Evolutionary conservation across 1,140 invertebrate genomes (phyloP).

Genomic region (Drosophila leontia): DNA sequence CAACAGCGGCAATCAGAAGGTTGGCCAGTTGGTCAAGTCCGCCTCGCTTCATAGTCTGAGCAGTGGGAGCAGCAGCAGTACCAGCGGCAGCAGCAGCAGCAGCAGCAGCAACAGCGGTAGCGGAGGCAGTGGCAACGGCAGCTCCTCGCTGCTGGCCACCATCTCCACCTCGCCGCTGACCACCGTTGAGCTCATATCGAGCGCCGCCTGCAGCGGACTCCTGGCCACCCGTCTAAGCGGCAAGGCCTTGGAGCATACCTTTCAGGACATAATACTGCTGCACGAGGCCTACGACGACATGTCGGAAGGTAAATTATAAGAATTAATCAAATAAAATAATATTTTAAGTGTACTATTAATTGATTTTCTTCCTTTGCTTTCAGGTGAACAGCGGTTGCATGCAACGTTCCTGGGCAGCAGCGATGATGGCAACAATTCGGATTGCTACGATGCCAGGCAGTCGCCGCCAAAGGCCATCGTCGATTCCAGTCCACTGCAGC

Average conservation of each 20-base stretch:
- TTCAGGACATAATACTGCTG: slow-evolving; percentile 81
- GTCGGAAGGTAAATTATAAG: slow-evolving; percentile 87
- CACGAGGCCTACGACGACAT: slow-evolving; percentile 86
- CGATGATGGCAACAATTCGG: slow-evolving; percentile 83
- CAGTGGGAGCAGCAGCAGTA: slow-evolving; percentile 65
- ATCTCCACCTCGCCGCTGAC: slow-evolving; percentile 78
- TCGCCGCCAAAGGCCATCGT: slow-evolving; percentile 96
- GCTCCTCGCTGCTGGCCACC: slow-evolving; percentile 79
- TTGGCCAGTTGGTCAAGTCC: slow-evolving; percentile 75
- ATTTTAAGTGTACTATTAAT: background rate
- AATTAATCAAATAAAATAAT: background rate
- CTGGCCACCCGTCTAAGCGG: slow-evolving; percentile 75
- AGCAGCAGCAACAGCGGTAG: slow-evolving; percentile 46
- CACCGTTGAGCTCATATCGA: slow-evolving; percentile 79
- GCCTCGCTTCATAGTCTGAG: slow-evolving; percentile 76
- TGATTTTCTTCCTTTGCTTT: background rate
- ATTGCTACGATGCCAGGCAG: slow-evolving; percentile 85
- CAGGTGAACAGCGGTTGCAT: slow-evolving; percentile 81
- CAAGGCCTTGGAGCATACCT: slow-evolving; percentile 76
- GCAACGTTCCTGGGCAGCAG: slow-evolving; percentile 81
- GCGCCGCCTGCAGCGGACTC: slow-evolving; percentile 75
- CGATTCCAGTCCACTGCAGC: slow-evolving; percentile 96
- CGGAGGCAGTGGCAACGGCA: slow-evolving; percentile 56
- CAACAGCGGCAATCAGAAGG: slow-evolving; percentile 39
- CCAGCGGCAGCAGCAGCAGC: slow-evolving; percentile 48